These are phyloP conservation scores for Uropetala carovei DNA, from an alignment of 2,888 invertebrate genomes.

Conservation along the genomic window DNA sequence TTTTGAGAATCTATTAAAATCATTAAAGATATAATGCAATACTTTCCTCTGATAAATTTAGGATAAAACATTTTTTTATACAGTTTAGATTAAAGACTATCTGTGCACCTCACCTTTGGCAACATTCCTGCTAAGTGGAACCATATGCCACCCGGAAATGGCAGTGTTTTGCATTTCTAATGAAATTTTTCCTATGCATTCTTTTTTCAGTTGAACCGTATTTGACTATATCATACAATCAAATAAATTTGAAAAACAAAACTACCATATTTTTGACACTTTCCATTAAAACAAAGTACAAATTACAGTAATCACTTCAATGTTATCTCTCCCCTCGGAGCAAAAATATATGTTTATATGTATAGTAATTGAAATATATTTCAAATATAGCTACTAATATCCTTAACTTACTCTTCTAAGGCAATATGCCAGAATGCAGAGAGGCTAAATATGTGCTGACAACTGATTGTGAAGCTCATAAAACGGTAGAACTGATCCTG, in stretches of 20 bases:
- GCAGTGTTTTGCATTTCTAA: slow-evolving; percentile 63
- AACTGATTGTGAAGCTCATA: slow-evolving; percentile 63
- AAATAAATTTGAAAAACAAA: slow-evolving; percentile 53
- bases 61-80: slow-evolving; percentile 54
- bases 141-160: slow-evolving; percentile 62
- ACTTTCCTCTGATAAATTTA: slow-evolving; percentile 61
- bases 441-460: slow-evolving; percentile 62
- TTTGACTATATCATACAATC: slow-evolving; percentile 46
- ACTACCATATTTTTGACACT: slow-evolving; percentile 57
- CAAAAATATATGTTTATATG: slow-evolving; percentile 61
- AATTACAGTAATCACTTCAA: slow-evolving; percentile 61
- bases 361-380: slow-evolving; percentile 62
- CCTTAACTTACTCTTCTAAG: slow-evolving; percentile 55
- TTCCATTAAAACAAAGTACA: slow-evolving; percentile 61
- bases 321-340: slow-evolving; percentile 42
- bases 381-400: slow-evolving; percentile 63
- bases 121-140: slow-evolving; percentile 64
- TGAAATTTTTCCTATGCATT: slow-evolving; percentile 55
- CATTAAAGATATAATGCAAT: slow-evolving; percentile 53
- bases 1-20: slow-evolving; percentile 58
- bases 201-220: neutral
- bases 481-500: slow-evolving; percentile 56
- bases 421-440: slow-evolving; percentile 63
- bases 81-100: slow-evolving; percentile 62
- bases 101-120: slow-evolving; percentile 63